These are phyloP conservation scores for Ptiloglossa arizonensis DNA, from an alignment of 1,140 invertebrate genomes.

Conservation along the genomic window DNA sequence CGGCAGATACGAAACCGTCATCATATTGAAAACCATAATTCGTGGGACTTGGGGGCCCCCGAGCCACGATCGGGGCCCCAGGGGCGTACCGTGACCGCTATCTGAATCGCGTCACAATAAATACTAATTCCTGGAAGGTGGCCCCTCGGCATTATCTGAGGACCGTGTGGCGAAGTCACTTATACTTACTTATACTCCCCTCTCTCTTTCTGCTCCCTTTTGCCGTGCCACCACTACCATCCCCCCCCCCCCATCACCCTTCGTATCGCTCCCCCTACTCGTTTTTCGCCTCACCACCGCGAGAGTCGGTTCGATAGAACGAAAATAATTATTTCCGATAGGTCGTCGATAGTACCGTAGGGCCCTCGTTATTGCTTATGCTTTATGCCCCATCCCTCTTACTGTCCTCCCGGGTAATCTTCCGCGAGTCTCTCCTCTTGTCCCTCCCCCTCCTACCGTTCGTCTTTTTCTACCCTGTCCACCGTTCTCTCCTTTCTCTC, in stretches of 20 bases:
- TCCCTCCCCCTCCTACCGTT: slow-evolving; percentile 9
- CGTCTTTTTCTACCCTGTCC: neutral
- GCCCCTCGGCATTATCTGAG: slow-evolving; percentile 71
- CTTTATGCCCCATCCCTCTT: slow-evolving; percentile 61
- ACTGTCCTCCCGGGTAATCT: neutral
- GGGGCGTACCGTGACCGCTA: slow-evolving; percentile 76
- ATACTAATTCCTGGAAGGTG: slow-evolving; percentile 81
- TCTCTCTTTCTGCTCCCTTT: slow-evolving; percentile 35
- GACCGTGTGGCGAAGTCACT: slow-evolving; percentile 74
- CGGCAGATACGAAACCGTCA: slow-evolving; percentile 77
- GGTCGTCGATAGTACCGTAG: slow-evolving; percentile 42
- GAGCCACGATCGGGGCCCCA: slow-evolving; percentile 58
- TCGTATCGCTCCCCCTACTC: slow-evolving; percentile 26
- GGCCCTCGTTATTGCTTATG: slow-evolving; percentile 71
- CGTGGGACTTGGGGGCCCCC: slow-evolving; percentile 68
- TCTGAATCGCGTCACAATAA: slow-evolving; percentile 82
- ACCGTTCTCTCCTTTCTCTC: neutral
- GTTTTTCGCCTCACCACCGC: slow-evolving; percentile 12
- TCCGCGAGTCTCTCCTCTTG: slow-evolving; percentile 3
- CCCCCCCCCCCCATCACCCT: neutral
- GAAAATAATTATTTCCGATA: slow-evolving; percentile 80
- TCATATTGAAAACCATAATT: slow-evolving; percentile 82
- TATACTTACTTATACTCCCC: slow-evolving; percentile 77
- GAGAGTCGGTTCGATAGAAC: slow-evolving; percentile 69
- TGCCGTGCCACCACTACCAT: slow-evolving; percentile 24